These are phyloP conservation scores for Pseudolaguvia tuberculata DNA, from an alignment of 2,113 vertebrate genomes.

Conservation along the genomic window DNA sequence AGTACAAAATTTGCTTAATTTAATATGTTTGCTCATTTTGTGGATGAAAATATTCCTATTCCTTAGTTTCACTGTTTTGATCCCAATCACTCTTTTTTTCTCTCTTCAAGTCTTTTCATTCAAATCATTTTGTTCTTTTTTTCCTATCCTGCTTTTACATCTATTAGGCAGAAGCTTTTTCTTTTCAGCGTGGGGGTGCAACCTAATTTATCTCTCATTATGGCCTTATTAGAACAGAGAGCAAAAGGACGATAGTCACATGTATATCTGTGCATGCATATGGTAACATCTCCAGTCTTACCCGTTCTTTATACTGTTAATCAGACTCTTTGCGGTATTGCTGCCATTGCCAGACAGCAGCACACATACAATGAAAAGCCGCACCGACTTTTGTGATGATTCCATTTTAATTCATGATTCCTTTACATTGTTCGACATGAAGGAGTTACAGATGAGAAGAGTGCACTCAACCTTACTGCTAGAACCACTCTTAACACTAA, in stretches of 20 bases:
- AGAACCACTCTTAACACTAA: constrained; percentile 16
- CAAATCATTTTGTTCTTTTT: constrained; percentile 38
- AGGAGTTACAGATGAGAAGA: constrained; percentile 2
- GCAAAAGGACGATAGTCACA: neutral
- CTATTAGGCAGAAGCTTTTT: constrained; percentile 19
- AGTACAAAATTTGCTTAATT: constrained; percentile 5
- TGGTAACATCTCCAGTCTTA: neutral
- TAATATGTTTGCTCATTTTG: constrained; percentile 20
- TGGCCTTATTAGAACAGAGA: constrained; percentile 24
- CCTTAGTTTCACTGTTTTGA: constrained; percentile 7
- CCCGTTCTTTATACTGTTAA: neutral
- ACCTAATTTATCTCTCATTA: constrained; percentile 32
- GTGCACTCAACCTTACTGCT: constrained; percentile 14
- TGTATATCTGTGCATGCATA: neutral
- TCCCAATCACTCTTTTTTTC: constrained; percentile 48
- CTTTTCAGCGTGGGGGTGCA: constrained; percentile 28
- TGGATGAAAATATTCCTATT: neutral
- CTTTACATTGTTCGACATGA: neutral
- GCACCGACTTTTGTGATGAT: neutral
- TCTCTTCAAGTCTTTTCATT: constrained; percentile 33
- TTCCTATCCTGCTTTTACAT: constrained; percentile 25
- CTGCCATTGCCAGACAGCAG: neutral
- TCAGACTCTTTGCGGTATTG: neutral
- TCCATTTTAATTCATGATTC: neutral
- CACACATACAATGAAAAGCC: neutral